Evolutionary conservation across 2,113 vertebrate species (phyloP).

Genomic region (Aspiorhynchus laticeps): DNA sequence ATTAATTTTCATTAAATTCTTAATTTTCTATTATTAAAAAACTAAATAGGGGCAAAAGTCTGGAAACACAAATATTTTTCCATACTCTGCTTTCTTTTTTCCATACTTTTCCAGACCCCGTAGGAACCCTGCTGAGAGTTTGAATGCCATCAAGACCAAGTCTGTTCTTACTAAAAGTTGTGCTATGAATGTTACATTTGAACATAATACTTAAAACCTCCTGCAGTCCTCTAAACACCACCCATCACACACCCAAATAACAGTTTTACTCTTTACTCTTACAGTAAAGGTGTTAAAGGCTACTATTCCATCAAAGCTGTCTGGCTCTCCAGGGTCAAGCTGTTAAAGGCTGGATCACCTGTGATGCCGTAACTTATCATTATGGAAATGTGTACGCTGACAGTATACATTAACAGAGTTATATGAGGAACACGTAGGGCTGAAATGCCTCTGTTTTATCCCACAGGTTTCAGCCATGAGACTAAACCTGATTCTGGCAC

Average conservation of each 20-base stretch:
- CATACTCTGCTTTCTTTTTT: too few relatives aligned
- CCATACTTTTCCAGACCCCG: too few relatives aligned
- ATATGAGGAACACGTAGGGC: conserved; percentile 64
- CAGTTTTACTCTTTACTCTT: conserved; percentile 35
- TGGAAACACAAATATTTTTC: too few relatives aligned
- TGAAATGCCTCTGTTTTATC: conserved; percentile 52
- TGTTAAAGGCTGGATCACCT: conserved; percentile 26
- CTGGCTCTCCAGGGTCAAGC: conserved; percentile 36
- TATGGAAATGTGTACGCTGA: conserved; percentile 59
- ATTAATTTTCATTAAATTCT: too few relatives aligned
- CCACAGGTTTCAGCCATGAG: conserved; percentile 73
- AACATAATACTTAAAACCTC: conserved; percentile 42
- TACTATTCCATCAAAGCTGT: conserved; percentile 24
- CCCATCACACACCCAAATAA: conserved; percentile 40
- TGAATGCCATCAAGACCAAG: background rate
- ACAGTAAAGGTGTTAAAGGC: conserved; percentile 16
- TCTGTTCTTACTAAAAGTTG: background rate
- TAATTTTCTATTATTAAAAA: too few relatives aligned
- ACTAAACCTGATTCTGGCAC: conserved; percentile 66
- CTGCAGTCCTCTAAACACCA: conserved; percentile 36
- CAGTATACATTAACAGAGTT: conserved; percentile 64
- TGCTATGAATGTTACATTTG: conserved; percentile 29
- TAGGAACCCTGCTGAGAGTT: too few relatives aligned
- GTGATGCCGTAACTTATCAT: conserved; percentile 57
- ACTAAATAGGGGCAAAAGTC: too few relatives aligned